Base-by-base conservation (phyloP, 2,888 invertebrate genomes). In the Tridacna gigas region DNA sequence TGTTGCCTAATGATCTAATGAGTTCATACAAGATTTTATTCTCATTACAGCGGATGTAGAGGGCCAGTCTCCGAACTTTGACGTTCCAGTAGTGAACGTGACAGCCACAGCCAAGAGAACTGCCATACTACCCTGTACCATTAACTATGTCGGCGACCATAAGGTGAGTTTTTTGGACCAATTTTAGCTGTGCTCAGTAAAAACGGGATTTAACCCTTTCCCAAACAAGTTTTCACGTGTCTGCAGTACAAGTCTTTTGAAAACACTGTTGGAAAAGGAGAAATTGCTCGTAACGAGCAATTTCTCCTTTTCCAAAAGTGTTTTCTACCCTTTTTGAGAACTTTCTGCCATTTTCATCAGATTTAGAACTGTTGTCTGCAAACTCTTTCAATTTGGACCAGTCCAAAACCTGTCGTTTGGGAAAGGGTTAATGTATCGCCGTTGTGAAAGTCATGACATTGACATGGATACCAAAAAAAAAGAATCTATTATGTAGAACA, bases 91-190 rank as follows among this genome's bases (percentile, higher is more conserved):
- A 0, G 77, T 84, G 51, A 88, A 82, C 47, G 84, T 84, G 13
- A 88, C 88, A 28, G 89, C 83, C 1, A 79, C 86, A 22, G 81
- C 87, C 9, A 86, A 87, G 9, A 77, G 67, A 22, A 90, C 86
- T 20, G 89, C 86, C 4, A 80, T 84, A 26, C 77, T 90, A 11
- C 86, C 84, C 0, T 90, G 90, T 60, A 85, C 82, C 5, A 83
- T 88, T 11, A 74, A 81, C 13, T 74, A 61, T 37, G 67, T 83
- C 1, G 81, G 83, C 11, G 74, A 81, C 7, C 80, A 85, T 51
- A 84, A 79, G 82, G 88, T 88, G 80, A 28, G 69, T 26, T 22
- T 11, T 56, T 56, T 5, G 1, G 20, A 15, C 56, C 56, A 37
- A 37, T 37, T 4, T 37, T 4, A 37, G 37, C 2, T 37, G 7